A percentile compares a stretch with the other conserved stretches of the same genome.
Conservation (phyloP, 2,113 vertebrate species). For the Eolophus roseicapilla region DNA sequence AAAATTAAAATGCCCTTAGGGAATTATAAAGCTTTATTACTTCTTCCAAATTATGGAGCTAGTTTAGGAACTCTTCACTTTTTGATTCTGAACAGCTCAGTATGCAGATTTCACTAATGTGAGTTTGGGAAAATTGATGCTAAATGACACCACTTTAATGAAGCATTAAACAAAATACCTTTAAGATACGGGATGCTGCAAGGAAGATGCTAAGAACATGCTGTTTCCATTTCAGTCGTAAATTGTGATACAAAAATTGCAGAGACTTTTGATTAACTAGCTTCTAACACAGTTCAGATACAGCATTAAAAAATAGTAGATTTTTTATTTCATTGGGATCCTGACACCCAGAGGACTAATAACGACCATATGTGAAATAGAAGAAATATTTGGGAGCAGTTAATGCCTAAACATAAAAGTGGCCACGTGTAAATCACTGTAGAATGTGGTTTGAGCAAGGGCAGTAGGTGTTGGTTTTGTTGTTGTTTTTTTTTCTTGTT, state of each 20-base stretch:
- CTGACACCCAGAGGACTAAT: constrained; percentile 11
- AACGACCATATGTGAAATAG: constrained; percentile 20
- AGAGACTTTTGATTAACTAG: neutral
- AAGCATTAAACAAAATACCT: constrained; percentile 2
- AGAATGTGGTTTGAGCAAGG: constrained; percentile 13
- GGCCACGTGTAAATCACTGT: constrained; percentile 1
- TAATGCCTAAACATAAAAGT: constrained; percentile 35
- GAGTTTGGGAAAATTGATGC: neutral
- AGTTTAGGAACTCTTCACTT: neutral
- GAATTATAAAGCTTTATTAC: neutral
- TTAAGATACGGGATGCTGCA: neutral
- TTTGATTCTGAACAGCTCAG: neutral
- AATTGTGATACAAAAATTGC: neutral
- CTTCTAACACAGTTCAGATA: neutral
- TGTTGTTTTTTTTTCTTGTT: rapidly evolving
- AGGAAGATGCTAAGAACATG: neutral
- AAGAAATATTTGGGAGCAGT: constrained; percentile 21
- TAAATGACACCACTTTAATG: neutral
- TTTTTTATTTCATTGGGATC: constrained; percentile 49
- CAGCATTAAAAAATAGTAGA: neutral
- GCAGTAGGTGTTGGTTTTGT: neutral
- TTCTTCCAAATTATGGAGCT: neutral
- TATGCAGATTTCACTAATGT: neutral
- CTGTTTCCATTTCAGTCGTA: neutral
- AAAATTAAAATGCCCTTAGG: neutral